Percentiles rank a stretch among this genome's conserved stretches.
phyloP scores from a whole-genome alignment of 2,113 vertebrate genomes.

The Romanogobio albipinnatus region DNA sequence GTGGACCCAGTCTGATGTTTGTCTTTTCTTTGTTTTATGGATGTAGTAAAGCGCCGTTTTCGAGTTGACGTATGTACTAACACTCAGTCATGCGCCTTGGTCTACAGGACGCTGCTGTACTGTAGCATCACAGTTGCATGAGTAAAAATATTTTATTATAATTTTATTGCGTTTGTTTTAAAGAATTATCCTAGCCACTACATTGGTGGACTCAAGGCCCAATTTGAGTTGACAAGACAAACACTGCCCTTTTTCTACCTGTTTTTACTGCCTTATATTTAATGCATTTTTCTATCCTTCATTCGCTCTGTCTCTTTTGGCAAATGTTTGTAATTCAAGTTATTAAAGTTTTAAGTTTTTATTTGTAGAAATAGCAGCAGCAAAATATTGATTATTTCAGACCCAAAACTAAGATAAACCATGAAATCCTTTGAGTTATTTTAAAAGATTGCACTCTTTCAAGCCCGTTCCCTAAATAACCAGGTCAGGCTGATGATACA shows the following conservation, averaged over 20 bases:
- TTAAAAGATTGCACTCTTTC: slow-evolving; percentile 18
- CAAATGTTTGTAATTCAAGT: slow-evolving; percentile 63
- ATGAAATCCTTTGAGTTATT: slow-evolving; percentile 4
- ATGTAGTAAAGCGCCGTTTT: slow-evolving; percentile 34
- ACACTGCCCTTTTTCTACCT: slow-evolving; percentile 47
- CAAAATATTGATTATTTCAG: slow-evolving; percentile 5
- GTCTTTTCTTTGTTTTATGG: slow-evolving; percentile 34
- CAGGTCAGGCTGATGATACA: not conserved
- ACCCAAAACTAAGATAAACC: not conserved
- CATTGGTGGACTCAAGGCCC: slow-evolving; percentile 32
- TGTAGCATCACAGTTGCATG: not conserved
- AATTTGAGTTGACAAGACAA: slow-evolving; percentile 22
- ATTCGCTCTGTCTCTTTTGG: slow-evolving; percentile 54
- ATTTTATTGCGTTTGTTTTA: slow-evolving; percentile 24
- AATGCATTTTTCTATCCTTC: slow-evolving; percentile 44
- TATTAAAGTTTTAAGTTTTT: slow-evolving; percentile 53
- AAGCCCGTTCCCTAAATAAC: slow-evolving; percentile 12
- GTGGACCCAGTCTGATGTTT: slow-evolving; percentile 37
- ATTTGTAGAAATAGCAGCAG: slow-evolving; percentile 19
- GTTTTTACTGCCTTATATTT: slow-evolving; percentile 68
- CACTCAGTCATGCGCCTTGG: slow-evolving; percentile 10
- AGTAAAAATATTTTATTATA: slow-evolving; percentile 22
- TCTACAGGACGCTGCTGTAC: not conserved
- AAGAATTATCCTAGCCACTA: slow-evolving; percentile 35
- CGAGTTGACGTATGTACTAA: slow-evolving; percentile 15